A percentile compares a stretch with the other conserved stretches of the same genome.
phyloP scores from a whole-genome alignment of 2,113 vertebrate genomes.

The Dasypus novemcinctus region DNA sequence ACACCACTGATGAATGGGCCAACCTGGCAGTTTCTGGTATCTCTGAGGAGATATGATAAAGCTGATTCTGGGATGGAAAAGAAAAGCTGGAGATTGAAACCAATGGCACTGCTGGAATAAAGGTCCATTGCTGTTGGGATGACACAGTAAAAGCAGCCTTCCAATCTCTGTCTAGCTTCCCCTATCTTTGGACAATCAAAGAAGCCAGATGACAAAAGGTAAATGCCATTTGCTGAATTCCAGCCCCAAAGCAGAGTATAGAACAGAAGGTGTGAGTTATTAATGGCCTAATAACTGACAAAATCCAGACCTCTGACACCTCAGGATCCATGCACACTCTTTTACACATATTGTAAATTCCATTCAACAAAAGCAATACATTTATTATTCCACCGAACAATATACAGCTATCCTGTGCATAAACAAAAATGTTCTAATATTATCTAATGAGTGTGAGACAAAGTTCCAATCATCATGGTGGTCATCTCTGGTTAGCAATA shows the following conservation, averaged over 20 bases:
- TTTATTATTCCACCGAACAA: slow-evolving; percentile 7
- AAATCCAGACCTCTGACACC: not conserved
- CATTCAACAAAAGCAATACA: not conserved
- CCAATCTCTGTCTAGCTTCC: not conserved
- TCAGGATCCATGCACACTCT: not conserved
- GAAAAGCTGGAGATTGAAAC: not conserved
- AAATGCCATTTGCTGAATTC: not conserved
- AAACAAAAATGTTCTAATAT: not conserved
- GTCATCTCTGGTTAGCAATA: not conserved
- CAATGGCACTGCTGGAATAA: not conserved
- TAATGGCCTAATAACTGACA: not conserved
- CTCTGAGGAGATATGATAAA: not conserved
- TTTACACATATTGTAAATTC: not conserved
- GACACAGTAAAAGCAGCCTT: not conserved
- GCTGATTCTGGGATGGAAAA: not conserved
- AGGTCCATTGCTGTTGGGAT: not conserved
- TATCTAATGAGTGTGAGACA: not conserved
- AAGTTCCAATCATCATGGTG: not conserved
- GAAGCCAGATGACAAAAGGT: not conserved
- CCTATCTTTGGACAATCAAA: not conserved
- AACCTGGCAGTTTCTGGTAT: not conserved
- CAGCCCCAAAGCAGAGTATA: not conserved
- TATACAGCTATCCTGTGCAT: not conserved
- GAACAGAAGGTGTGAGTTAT: not conserved
- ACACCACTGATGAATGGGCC: not conserved